phyloP scores from a whole-genome alignment of 2,797 vertebrate genomes.

The Falco biarmicus region DNA sequence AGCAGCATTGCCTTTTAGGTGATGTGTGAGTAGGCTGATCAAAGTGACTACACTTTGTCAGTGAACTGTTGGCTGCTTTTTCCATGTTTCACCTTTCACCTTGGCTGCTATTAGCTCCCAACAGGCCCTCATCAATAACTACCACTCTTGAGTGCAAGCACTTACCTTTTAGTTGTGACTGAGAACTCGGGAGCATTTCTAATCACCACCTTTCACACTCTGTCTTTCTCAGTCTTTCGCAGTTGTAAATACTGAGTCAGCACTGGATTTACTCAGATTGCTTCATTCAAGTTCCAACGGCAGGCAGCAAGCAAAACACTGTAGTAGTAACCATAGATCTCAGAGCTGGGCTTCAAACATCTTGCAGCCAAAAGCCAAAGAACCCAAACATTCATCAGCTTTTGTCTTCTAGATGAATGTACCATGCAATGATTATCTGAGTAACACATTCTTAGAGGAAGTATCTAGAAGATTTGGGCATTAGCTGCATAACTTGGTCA shows the following conservation, averaged over 20 bases:
- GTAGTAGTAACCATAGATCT: background rate
- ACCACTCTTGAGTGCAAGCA: background rate
- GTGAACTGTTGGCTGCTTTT: background rate
- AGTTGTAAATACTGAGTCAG: background rate
- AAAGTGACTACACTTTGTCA: background rate
- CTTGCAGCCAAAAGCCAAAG: background rate
- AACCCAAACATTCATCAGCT: background rate
- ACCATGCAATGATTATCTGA: background rate
- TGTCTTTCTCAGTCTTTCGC: background rate
- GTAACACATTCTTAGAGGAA: background rate
- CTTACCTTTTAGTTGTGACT: background rate
- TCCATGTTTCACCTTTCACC: background rate
- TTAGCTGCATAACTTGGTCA: background rate
- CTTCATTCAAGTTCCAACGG: background rate
- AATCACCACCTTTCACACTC: background rate
- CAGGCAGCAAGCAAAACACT: background rate
- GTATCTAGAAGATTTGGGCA: background rate
- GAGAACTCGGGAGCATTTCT: background rate
- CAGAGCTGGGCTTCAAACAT: background rate
- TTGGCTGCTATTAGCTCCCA: background rate
- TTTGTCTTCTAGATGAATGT: background rate
- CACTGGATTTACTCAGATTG: background rate
- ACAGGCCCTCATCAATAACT: background rate
- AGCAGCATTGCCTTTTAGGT: background rate
- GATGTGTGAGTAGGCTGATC: background rate